A percentile compares a stretch with the other conserved stretches of the same genome.
Evolutionary conservation across 2,113 vertebrate genomes (phyloP).

Genomic region (Brienomyrus brachyistius): DNA sequence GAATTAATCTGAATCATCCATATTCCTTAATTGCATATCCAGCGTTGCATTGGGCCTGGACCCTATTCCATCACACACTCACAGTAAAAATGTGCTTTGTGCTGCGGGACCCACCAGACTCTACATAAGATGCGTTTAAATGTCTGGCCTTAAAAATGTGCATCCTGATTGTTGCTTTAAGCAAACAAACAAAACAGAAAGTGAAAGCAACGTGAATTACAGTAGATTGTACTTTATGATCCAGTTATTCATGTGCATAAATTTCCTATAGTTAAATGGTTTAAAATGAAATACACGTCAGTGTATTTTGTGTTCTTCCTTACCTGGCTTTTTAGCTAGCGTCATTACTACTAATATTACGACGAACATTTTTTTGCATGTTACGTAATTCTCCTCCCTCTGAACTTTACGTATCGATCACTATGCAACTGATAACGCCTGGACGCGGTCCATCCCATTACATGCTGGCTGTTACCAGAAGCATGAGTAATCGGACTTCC

Average conservation of each 20-base stretch:
- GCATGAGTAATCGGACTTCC: background rate
- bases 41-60: background rate
- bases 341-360: background rate
- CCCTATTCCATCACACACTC: background rate
- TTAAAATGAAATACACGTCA: background rate
- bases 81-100: background rate
- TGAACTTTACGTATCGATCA: background rate
- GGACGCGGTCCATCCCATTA: background rate
- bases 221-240: background rate
- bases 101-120: background rate
- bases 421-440: background rate
- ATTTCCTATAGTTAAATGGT: background rate
- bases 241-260: background rate
- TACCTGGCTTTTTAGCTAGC: background rate
- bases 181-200: background rate
- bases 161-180: background rate
- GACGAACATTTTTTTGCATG: background rate
- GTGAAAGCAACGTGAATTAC: background rate
- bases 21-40: background rate
- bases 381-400: background rate
- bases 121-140: background rate
- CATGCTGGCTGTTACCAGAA: background rate
- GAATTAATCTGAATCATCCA: background rate
- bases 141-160: background rate
- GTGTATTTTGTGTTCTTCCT: background rate